phyloP scores from a whole-genome alignment of 2,797 vertebrate genomes.

The Caiman crocodilus region DNA sequence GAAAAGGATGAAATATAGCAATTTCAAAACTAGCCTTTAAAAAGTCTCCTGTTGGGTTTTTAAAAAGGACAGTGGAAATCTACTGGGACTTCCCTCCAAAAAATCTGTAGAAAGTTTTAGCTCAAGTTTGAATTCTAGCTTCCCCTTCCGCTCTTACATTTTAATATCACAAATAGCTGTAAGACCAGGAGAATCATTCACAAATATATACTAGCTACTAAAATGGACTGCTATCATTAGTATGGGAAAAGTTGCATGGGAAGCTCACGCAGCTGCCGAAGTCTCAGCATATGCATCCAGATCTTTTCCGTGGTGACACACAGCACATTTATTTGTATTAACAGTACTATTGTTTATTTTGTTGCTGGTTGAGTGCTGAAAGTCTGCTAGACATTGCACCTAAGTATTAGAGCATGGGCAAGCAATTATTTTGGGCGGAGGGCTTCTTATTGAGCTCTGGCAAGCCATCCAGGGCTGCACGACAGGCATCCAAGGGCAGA shows the following conservation, averaged over 20 bases:
- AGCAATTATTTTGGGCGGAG: neutral
- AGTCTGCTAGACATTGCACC: neutral
- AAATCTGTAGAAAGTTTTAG: constrained; percentile 6
- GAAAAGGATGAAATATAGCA: constrained; percentile 68
- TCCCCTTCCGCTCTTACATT: neutral
- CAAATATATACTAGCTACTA: neutral
- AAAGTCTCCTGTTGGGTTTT: constrained; percentile 60
- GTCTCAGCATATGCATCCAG: too few species aligned
- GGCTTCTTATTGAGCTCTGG: too few species aligned
- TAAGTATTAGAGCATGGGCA: neutral
- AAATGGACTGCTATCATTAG: neutral
- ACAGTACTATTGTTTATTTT: neutral
- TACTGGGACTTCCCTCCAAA: constrained; percentile 29
- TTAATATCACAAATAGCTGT: neutral
- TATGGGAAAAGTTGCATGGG: neutral
- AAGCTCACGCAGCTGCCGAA: neutral
- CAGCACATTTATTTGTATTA: neutral
- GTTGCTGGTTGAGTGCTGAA: neutral
- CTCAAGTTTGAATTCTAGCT: constrained; percentile 34
- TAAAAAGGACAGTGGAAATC: constrained; percentile 55
- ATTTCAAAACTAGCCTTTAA: constrained; percentile 67
- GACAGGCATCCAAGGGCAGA: too few species aligned
- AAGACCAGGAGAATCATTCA: neutral
- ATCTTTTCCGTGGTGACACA: too few species aligned
- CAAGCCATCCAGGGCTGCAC: too few species aligned